Evolutionary conservation across 1,140 invertebrate genomes (phyloP), one percentile per base, ranked within the genome.

Genomic region (Anoplophora glabripennis): DNA sequence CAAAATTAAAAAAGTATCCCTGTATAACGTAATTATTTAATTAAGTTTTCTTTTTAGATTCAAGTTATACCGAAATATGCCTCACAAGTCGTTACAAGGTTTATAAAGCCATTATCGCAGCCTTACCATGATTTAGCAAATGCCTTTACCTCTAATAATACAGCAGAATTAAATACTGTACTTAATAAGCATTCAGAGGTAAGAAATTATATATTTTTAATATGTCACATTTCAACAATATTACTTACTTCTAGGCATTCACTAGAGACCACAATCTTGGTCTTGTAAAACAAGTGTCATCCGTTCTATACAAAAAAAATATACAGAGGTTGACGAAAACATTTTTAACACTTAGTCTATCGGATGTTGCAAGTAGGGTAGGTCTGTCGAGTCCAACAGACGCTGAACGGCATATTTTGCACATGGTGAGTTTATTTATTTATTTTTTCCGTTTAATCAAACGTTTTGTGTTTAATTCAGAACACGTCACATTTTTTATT

Each of bases 301-400:
- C 85, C 59, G 92, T 91, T 54, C 83, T 97, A 69, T 94, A 94
- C 72, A 97, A 96, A 77, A 95, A 96, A 75, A 98, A 96, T 78
- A 99, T 99, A 69, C 94, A 97, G 78, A 85, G 94, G 73, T 80
- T 99, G 48, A 98, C 96, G 34, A 97, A 97, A 79, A 98, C 96
- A 36, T 99, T 99, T 77, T 81, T 98, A 61, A 99, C 95, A 0
- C 79, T 99, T 45, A 97, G 94, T 28, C 79, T 99, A 54, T 84
- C 86, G 59, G 96, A 99, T 81, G 94, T 99, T 57, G 95, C 94
- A 2, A 89, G 89, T 67, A 81, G 94, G 71, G 94, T 96, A 18
- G 89, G 94, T 64, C 78, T 98, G 35, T 75, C 87, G 18, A 86
- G 87, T 53, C 89, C 93, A 9, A 79, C 82, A 12, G 92, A 96